Evolutionary conservation across 2,797 vertebrate genomes (phyloP), one percentile per base, ranked within the genome.

Genomic region (Zenarchopterus dispar): DNA sequence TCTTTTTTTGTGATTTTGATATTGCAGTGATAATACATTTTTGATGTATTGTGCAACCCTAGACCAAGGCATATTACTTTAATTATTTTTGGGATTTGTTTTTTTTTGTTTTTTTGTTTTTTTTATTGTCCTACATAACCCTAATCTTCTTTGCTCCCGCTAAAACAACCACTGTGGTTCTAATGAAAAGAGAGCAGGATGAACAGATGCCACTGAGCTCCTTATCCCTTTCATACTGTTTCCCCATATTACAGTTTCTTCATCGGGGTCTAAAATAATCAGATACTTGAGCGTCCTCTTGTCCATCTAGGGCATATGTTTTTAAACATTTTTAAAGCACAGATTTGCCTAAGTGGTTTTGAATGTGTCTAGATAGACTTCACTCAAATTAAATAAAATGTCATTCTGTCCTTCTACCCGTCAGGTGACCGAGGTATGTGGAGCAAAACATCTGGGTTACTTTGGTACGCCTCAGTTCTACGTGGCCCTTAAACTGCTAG

Each of bases 341-440:
- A 13, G 48, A 4, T 55, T 50, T 36, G 45, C 1, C 10, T 31
- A 2, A 17, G 21, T 16, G 21, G 8, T 64, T 64, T n/a, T 59
- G 11, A 24, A n/a, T 31, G 9, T n/a, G 26, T 22, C 2, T 28
- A 16, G 6, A 11, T 47, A 3, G 26, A 47, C n/a, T 18, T 4
- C 22, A 21, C 39, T 8, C 8, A 10, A 6, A 33, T 21, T 24
- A 18, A 9, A 28, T 55, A 8, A 69, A 51, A 33, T 21, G 0
- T 26, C 4, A 16, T n/a, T 21, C 18, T 44, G 0, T 22, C 9
- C 9, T 56, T 43, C 43, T 0, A n/a, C 45, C 1, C 62, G 10
- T 60, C 91, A 98, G 97, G 95, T 98, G 82, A 97, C 95, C 0
- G 96, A 97, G 78, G 80, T 97, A 78, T 98, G 96, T 74, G 96